phyloP scores from a whole-genome alignment of 2,113 vertebrate species.

The Lepidothrix coronata region DNA sequence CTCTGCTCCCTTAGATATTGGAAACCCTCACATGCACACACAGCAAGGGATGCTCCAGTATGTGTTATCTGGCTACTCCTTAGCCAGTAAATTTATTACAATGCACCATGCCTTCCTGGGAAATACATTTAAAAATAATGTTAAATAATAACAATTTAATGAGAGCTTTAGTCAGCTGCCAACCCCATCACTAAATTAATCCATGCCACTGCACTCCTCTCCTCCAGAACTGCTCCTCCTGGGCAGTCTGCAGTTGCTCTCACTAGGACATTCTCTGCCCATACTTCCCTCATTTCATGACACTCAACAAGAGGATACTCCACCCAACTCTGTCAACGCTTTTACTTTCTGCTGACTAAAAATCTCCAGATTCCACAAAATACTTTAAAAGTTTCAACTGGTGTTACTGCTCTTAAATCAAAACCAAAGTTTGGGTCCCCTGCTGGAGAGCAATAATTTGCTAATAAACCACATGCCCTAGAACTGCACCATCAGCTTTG shows the following conservation, averaged over 20 bases:
- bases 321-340: background rate
- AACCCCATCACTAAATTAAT: background rate
- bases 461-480: slow-evolving; percentile 21
- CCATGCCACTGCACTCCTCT: background rate
- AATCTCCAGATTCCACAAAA: slow-evolving; percentile 30
- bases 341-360: slow-evolving; percentile 52
- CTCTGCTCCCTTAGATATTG: background rate
- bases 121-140: background rate
- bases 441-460: slow-evolving; percentile 37
- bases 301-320: background rate
- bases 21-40: background rate
- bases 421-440: background rate
- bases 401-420: slow-evolving; percentile 48
- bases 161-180: background rate
- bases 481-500: slow-evolving; percentile 40
- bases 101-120: background rate
- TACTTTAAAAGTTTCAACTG: slow-evolving; percentile 10
- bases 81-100: background rate
- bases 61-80: background rate
- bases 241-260: background rate
- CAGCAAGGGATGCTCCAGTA: background rate
- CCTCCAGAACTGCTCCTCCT: background rate
- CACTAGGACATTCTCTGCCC: background rate
- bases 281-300: background rate
- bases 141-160: background rate